Percentiles rank a stretch among this genome's conserved stretches.
Conservation (phyloP, 2,113 vertebrate species). For the Clarias macrocephalus region DNA sequence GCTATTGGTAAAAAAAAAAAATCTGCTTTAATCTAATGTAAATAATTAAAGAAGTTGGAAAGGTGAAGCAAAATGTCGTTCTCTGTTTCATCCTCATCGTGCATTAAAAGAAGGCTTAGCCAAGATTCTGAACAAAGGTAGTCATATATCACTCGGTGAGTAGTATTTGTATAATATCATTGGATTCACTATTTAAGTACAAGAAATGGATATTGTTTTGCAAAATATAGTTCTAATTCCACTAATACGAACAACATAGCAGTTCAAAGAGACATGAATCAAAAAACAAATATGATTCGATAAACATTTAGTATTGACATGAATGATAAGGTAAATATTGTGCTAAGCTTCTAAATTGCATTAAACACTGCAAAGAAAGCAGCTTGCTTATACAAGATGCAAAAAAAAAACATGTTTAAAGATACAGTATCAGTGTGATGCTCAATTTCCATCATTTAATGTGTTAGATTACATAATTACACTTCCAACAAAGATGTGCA, state of each 20-base stretch:
- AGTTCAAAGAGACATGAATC: neutral
- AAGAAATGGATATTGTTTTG: neutral
- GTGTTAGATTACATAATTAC: slow-evolving; percentile 76
- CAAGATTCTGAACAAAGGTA: neutral
- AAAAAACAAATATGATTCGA: neutral
- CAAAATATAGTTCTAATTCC: neutral
- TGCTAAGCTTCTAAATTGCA: neutral
- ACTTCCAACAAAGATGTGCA: slow-evolving; percentile 70
- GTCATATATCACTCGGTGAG: neutral
- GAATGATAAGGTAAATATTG: neutral
- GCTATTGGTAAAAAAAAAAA: neutral
- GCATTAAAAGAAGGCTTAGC: neutral
- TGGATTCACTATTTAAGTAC: neutral
- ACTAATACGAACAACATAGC: neutral
- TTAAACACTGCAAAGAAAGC: slow-evolving; percentile 32
- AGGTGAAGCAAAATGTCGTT: neutral
- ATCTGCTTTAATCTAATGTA: neutral
- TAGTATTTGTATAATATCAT: neutral
- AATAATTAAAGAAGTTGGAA: neutral
- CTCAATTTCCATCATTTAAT: slow-evolving; percentile 74
- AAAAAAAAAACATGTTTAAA: slow-evolving; percentile 63
- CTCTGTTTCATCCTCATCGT: neutral
- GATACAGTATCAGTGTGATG: slow-evolving; percentile 59
- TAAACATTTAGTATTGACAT: neutral
- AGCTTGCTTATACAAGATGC: slow-evolving; percentile 39